Percentiles rank a stretch among this genome's conserved stretches.
These are phyloP conservation scores for Chloroceryle aenea DNA, from an alignment of 2,113 vertebrate genomes.

Conservation along the genomic window DNA sequence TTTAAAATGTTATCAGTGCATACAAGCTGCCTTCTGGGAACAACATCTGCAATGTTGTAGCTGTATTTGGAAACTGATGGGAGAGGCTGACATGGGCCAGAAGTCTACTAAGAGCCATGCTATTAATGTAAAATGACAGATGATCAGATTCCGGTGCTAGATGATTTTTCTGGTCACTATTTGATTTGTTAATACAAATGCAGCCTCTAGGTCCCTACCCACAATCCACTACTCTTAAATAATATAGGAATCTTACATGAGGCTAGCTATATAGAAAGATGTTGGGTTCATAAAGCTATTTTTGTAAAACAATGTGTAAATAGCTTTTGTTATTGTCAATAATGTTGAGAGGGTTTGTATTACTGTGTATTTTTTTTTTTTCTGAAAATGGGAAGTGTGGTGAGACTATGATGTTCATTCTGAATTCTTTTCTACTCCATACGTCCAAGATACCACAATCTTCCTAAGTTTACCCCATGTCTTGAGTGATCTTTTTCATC, in stretches of 20 bases:
- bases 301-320: neutral
- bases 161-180: neutral
- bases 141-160: neutral
- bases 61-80: neutral
- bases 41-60: neutral
- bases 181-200: neutral
- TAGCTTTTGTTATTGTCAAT: neutral
- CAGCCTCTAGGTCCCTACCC: neutral
- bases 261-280: neutral
- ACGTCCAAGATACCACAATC: accelerated
- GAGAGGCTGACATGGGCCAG: neutral
- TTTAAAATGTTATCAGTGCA: neutral
- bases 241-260: neutral
- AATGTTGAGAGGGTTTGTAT: neutral
- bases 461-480: neutral
- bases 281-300: neutral
- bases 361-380: neutral
- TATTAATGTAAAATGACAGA: neutral
- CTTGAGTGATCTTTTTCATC: neutral
- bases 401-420: neutral
- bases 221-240: neutral
- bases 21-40: neutral
- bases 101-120: neutral
- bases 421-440: neutral
- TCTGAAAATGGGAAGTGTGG: neutral